Percentiles rank a stretch among this genome's conserved stretches.
These are phyloP conservation scores for Catharus fuscescens DNA, from an alignment of 2,113 vertebrate species.

Conservation along the genomic window DNA sequence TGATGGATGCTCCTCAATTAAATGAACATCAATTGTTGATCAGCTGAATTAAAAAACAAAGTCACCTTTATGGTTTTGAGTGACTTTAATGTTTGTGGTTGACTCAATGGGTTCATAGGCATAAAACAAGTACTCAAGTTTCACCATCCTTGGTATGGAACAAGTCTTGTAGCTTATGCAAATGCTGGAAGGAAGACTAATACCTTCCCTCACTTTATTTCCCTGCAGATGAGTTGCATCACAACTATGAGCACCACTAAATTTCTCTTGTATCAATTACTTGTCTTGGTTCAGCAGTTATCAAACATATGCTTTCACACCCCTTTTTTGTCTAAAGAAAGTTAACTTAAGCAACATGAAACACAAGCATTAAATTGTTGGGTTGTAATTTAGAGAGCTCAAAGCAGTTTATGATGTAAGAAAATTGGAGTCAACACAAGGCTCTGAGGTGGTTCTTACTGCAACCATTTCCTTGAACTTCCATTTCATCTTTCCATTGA, in stretches of 20 bases:
- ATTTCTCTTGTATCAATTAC: neutral
- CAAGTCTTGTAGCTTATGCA: neutral
- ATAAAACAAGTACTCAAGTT: neutral
- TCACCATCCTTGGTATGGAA: neutral
- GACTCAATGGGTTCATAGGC: neutral
- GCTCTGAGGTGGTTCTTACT: neutral
- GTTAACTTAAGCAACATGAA: neutral
- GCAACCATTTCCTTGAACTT: neutral
- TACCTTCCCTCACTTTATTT: neutral
- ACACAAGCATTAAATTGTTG: neutral
- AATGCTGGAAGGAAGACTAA: neutral
- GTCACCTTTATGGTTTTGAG: neutral
- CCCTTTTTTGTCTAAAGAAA: neutral
- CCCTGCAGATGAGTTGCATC: neutral
- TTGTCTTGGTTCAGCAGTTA: neutral
- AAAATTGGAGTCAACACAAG: neutral
- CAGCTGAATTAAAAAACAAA: neutral
- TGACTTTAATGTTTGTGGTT: neutral
- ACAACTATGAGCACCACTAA: neutral
- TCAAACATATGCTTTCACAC: neutral
- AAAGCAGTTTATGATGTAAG: neutral
- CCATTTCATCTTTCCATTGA: neutral
- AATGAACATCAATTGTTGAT: neutral
- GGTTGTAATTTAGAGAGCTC: neutral
- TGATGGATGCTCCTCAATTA: neutral